Evolutionary conservation across 1,140 invertebrate genomes (phyloP).

Genomic region (Amyelois transitella): DNA sequence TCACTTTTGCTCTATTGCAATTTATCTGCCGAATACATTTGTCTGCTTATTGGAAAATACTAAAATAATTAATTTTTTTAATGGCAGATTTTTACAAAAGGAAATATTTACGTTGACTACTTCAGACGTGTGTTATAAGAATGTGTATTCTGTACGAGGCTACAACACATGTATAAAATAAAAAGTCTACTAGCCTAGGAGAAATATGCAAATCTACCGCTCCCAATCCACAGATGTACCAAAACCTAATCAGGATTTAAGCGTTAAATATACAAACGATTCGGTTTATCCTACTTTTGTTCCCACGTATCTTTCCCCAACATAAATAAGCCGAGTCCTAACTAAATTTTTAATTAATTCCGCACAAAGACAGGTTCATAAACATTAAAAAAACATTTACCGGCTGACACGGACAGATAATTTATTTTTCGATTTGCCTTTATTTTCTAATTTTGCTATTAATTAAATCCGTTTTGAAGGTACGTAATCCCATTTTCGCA

Average conservation of each 20-base stretch:
- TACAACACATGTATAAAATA: too few species aligned
- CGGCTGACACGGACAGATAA: slow-evolving; percentile 9
- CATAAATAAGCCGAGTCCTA: neutral
- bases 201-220: neutral
- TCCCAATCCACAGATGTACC: neutral
- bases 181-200: neutral
- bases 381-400: slow-evolving; percentile 7
- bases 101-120: too few species aligned
- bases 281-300: neutral
- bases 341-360: neutral
- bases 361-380: neutral
- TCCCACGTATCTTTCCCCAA: neutral
- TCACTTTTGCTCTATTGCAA: too few species aligned
- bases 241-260: neutral
- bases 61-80: too few species aligned
- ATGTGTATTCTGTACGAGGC: too few species aligned
- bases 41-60: too few species aligned
- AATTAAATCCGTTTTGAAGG: slow-evolving; percentile 27
- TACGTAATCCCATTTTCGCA: slow-evolving; percentile 29
- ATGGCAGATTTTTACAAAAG: too few species aligned
- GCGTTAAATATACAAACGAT: neutral
- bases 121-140: too few species aligned
- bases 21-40: too few species aligned
- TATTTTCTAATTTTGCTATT: slow-evolving; percentile 26
- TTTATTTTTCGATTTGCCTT: slow-evolving; percentile 18